These are phyloP conservation scores for Chironomus tepperi DNA, from an alignment of 1,140 invertebrate genomes.

Conservation along the genomic window DNA sequence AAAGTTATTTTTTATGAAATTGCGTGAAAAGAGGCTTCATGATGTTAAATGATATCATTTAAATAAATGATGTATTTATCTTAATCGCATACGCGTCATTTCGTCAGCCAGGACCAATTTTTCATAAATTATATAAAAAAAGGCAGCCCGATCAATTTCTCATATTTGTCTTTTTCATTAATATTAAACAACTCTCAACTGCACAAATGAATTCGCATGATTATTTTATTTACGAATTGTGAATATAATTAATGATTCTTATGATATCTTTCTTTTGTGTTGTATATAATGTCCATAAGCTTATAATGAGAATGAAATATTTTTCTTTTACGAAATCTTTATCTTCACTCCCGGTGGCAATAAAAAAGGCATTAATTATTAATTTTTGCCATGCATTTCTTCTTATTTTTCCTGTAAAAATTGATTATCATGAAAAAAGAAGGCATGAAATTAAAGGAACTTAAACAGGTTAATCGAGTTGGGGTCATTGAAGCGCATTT, in stretches of 20 bases:
- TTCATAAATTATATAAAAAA: slow-evolving; percentile 11
- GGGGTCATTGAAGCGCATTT: no score
- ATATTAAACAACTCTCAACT: not conserved
- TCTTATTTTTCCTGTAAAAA: no score
- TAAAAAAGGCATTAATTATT: slow-evolving; percentile 14
- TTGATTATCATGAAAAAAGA: no score
- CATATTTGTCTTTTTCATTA: not conserved
- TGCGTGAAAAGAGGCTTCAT: no score
- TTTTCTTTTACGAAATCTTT: not conserved
- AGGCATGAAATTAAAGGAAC: no score
- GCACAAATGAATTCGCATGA: not conserved
- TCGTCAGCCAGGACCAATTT: not conserved
- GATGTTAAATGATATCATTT: not conserved
- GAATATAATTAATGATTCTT: slow-evolving; percentile 8
- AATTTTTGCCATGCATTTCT: not conserved
- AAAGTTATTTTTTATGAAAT: no score
- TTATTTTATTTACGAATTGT: not conserved
- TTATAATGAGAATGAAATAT: no score
- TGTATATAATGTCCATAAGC: not conserved
- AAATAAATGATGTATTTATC: slow-evolving; percentile 19
- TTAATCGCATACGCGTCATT: not conserved
- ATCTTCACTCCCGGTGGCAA: not conserved
- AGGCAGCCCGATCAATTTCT: not conserved
- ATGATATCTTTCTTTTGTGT: not conserved
- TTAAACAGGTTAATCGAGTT: no score